Evolutionary conservation across 2,113 vertebrate genomes (phyloP).

Genomic region (Arizona elegans): DNA sequence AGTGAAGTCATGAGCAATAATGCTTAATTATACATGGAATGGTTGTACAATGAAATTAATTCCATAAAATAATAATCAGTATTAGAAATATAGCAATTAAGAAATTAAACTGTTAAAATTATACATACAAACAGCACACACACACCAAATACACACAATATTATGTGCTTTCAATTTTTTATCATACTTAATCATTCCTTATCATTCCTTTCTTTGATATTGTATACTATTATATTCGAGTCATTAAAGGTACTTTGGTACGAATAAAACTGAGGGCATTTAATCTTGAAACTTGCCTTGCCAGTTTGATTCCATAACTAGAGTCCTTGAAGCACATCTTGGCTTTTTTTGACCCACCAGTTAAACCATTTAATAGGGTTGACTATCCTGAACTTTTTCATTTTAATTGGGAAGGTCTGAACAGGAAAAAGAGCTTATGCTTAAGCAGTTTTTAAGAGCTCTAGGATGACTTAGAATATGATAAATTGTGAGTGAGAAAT

Average conservation of each 20-base stretch:
- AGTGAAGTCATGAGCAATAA: slow-evolving; percentile 25
- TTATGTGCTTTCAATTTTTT: neutral
- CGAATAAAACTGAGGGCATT: neutral
- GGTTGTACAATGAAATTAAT: slow-evolving; percentile 33
- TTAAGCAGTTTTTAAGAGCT: slow-evolving; percentile 26
- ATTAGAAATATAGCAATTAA: slow-evolving; percentile 34
- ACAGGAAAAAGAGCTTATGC: slow-evolving; percentile 22
- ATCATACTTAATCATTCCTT: neutral
- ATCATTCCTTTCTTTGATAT: neutral
- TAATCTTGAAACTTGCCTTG: neutral
- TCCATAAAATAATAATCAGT: slow-evolving; percentile 27
- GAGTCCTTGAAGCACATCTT: neutral
- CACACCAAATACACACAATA: neutral
- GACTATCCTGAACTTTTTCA: slow-evolving; percentile 30
- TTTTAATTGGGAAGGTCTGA: slow-evolving; percentile 46
- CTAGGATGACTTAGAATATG: slow-evolving; percentile 8
- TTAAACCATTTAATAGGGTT: slow-evolving; percentile 49
- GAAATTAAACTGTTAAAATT: neutral
- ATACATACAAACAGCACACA: neutral
- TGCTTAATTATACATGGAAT: slow-evolving; percentile 33
- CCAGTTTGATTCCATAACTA: neutral
- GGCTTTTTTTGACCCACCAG: neutral
- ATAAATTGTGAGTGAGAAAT: neutral
- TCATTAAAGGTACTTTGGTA: neutral
- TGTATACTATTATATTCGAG: neutral